Evolutionary conservation across 2,797 vertebrate genomes (phyloP).

Genomic region (Lithobates sylvaticus): DNA sequence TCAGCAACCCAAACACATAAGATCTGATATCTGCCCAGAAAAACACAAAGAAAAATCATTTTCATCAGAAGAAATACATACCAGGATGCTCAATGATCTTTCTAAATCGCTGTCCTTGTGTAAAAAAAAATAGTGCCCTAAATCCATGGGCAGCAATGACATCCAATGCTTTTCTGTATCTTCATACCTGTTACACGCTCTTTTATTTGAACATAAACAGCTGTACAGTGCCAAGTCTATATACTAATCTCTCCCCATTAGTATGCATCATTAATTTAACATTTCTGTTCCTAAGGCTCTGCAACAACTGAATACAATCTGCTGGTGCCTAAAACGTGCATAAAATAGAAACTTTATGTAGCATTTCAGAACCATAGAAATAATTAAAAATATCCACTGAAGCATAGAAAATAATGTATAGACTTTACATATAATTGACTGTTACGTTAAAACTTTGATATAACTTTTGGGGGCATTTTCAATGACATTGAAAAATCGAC

Average conservation of each 20-base stretch:
- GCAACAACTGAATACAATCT: conserved; percentile 48
- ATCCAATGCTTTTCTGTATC: background rate
- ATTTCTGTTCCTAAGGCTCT: conserved; percentile 44
- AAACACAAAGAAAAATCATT: background rate
- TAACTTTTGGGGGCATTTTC: conserved; percentile 15
- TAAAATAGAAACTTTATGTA: conserved; percentile 25
- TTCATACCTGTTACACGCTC: conserved; percentile 4
- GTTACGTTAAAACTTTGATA: conserved; percentile 19
- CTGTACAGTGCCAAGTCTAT: conserved; percentile 5
- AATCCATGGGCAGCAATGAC: background rate
- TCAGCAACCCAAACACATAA: too few relatives aligned
- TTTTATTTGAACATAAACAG: conserved; percentile 32
- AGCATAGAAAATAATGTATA: conserved; percentile 20
- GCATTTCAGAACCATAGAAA: conserved; percentile 15
- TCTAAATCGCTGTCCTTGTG: background rate
- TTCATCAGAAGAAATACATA: background rate
- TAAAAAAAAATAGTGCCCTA: background rate
- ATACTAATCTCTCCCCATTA: conserved; percentile 21
- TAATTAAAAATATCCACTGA: conserved; percentile 40
- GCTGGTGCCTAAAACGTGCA: conserved; percentile 25
- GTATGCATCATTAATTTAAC: conserved; percentile 49
- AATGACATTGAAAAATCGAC: too few relatives aligned
- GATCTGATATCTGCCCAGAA: too few relatives aligned
- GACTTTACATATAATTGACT: conserved; percentile 10
- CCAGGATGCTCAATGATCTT: background rate